Evolutionary conservation across 1,140 invertebrate species (phyloP).

Genomic region (Cecropterus lyciades): DNA sequence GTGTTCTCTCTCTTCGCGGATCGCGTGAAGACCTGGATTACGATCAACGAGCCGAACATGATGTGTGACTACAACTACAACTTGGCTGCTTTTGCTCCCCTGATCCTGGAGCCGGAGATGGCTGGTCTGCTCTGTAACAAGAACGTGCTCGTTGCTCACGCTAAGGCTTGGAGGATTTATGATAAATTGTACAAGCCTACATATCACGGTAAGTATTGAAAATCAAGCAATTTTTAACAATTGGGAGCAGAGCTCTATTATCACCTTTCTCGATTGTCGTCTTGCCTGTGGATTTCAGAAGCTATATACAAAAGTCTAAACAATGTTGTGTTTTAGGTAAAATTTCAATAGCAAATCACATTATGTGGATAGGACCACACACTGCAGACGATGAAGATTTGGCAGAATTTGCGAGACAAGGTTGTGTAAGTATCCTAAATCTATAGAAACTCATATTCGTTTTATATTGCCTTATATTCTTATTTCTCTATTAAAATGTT

Average conservation of each 20-base stretch:
- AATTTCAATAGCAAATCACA: background rate
- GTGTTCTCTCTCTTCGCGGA: slow-evolving; percentile 27
- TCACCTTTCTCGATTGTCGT: too few relatives aligned
- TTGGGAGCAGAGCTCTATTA: too few relatives aligned
- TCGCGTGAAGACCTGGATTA: slow-evolving; percentile 32
- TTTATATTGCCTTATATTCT: too few relatives aligned
- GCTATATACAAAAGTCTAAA: too few relatives aligned
- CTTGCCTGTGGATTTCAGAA: too few relatives aligned
- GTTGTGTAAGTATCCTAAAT: background rate
- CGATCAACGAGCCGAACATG: slow-evolving; percentile 28
- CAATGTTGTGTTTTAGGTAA: background rate
- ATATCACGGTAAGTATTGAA: slow-evolving; percentile 21
- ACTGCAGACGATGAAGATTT: background rate
- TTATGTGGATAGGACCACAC: background rate
- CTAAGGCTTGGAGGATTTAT: slow-evolving; percentile 32
- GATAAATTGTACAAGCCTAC: slow-evolving; percentile 4
- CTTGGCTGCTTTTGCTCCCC: slow-evolving; percentile 9
- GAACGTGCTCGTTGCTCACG: too few relatives aligned
- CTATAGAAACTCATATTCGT: too few relatives aligned
- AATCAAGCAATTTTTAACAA: too few relatives aligned
- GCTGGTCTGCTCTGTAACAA: slow-evolving; percentile 34
- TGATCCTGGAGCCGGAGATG: slow-evolving; percentile 24
- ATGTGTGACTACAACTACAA: slow-evolving; percentile 39
- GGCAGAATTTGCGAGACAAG: background rate
- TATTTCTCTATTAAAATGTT: too few relatives aligned